Evolutionary conservation across 2,888 invertebrate species (phyloP), one percentile per base, ranked within the genome.

Genomic region (Ochlodes sylvanus): DNA sequence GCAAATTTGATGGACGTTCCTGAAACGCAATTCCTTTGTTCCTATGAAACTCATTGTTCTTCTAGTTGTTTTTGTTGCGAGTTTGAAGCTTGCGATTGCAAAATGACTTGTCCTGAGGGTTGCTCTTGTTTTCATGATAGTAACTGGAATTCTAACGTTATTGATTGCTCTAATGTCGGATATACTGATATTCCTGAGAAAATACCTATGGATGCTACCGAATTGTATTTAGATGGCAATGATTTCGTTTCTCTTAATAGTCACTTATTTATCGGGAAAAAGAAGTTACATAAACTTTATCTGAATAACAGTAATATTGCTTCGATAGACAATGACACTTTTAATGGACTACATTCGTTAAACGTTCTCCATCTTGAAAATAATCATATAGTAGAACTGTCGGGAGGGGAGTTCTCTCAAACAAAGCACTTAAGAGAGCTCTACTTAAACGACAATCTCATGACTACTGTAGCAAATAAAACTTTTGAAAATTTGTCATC

Each of bases 191-290:
- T 97, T 63, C 97, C 97, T 1, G 95, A 95, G 70, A 95, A 96
- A 79, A 96, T 98, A 76, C 98, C 98, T 0, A 97, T 98, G 97
- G 97, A 97, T 85, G 97, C 97, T 34, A 97, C 97, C 47, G 97
- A 97, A 87, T 95, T 98, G 67, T 97, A 97, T 86, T 94, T 98
- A 69, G 97, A 97, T 84, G 97, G 97, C 15, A 97, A 97, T 84
- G 94, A 96, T 79, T 95, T 98, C 73, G 95, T 95, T 17, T 94
- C 95, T 62, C 93, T 98, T 34, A 95, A 95, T 68, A 96, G 96
- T 84, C 97, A 97, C 87, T 94, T 96, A 75, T 97, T 98, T 86
- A 96, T 98, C 78, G 97, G 97, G 7, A 96, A 97, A 86, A 97
- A 97, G 84, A 96, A 96, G 82, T 92, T 97, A 72, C 95, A 96